Evolutionary conservation across 2,113 vertebrate species (phyloP).

Genomic region (Synodontis membranacea): DNA sequence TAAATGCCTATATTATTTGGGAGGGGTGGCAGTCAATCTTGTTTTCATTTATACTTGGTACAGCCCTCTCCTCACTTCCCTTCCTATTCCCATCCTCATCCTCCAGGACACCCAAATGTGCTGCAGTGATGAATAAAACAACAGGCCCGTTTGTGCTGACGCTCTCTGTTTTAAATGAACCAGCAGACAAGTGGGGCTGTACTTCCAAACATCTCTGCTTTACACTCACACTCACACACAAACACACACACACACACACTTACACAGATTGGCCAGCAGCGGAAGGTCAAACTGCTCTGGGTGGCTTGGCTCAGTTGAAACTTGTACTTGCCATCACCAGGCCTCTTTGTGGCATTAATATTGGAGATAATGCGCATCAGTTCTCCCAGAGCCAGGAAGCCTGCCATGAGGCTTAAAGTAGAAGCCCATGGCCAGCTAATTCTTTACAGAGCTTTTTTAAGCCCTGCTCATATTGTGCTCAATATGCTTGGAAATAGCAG

Average conservation of each 20-base stretch:
- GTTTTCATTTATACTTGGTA: slow-evolving; percentile 28
- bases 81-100: slow-evolving; percentile 32
- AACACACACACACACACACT: slow-evolving; percentile 23
- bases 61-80: neutral
- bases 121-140: slow-evolving; percentile 79
- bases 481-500: neutral
- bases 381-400: neutral
- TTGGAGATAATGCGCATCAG: neutral
- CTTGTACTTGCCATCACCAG: slow-evolving; percentile 22
- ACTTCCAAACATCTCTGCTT: slow-evolving; percentile 54
- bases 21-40: neutral
- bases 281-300: slow-evolving; percentile 45
- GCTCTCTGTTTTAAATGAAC: slow-evolving; percentile 68
- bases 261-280: slow-evolving; percentile 15
- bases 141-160: slow-evolving; percentile 71
- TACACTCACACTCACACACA: neutral
- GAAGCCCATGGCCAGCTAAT: slow-evolving; percentile 13
- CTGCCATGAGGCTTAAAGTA: neutral
- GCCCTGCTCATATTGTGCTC: neutral
- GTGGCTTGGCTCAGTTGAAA: slow-evolving; percentile 35
- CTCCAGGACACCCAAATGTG: slow-evolving; percentile 66
- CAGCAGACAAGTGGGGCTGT: slow-evolving; percentile 50
- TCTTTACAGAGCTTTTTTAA: slow-evolving; percentile 22
- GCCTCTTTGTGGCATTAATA: slow-evolving; percentile 21
- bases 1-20: neutral